A percentile compares a stretch with the other conserved stretches of the same genome.
These are phyloP conservation scores for Netelia fuscicornis DNA, from an alignment of 2,888 invertebrate genomes.

Conservation along the genomic window DNA sequence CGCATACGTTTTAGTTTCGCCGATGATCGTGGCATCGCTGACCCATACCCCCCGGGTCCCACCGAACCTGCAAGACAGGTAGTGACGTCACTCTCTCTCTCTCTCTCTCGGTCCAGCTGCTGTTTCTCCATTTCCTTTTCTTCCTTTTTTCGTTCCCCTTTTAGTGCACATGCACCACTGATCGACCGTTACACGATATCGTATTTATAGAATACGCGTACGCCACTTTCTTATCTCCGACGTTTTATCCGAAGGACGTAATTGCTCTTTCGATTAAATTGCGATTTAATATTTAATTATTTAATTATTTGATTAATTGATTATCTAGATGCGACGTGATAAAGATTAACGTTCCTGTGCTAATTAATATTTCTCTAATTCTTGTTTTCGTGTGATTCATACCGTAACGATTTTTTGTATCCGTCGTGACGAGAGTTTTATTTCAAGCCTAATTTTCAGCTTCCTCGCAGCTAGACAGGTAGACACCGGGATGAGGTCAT, in stretches of 20 bases:
- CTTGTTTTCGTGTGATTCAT: too few species aligned
- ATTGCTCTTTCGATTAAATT: slow-evolving; percentile 3
- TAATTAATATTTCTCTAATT: neutral
- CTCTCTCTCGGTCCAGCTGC: slow-evolving; percentile 73
- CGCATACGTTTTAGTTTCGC: slow-evolving; percentile 31
- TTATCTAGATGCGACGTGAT: neutral
- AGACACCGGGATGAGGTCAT: slow-evolving; percentile 68
- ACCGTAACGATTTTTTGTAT: neutral
- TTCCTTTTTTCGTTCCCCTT: slow-evolving; percentile 13
- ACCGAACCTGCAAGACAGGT: slow-evolving; percentile 79
- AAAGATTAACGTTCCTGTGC: neutral
- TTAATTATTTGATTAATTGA: neutral
- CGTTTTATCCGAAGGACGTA: slow-evolving; percentile 12
- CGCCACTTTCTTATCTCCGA: slow-evolving; percentile 12
- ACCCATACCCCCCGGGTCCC: slow-evolving; percentile 79
- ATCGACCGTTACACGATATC: slow-evolving; percentile 56
- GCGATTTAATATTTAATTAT: neutral
- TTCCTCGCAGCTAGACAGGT: slow-evolving; percentile 18
- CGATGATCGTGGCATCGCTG: slow-evolving; percentile 70
- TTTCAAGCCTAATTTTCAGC: neutral
- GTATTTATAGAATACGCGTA: slow-evolving; percentile 43
- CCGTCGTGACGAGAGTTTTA: neutral
- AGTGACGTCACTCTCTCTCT: slow-evolving; percentile 78
- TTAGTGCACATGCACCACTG: slow-evolving; percentile 33
- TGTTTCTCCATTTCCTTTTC: slow-evolving; percentile 70